Base-by-base conservation (phyloP, 2,113 vertebrate species). In the Pterocles gutturalis region DNA sequence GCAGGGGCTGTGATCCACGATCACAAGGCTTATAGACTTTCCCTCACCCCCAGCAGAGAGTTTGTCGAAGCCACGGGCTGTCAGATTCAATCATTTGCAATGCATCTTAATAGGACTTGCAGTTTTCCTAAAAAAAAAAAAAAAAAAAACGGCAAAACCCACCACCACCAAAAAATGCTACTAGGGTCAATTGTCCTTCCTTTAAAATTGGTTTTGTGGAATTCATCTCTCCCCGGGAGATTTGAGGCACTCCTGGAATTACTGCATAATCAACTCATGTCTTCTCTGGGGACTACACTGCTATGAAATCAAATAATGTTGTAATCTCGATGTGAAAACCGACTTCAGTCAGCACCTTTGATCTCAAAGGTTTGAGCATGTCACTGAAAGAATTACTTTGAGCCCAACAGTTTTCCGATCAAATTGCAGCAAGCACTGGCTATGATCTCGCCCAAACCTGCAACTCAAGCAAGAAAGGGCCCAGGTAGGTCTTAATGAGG, bases 271-370 rank as follows among this genome's bases (percentile, higher is more conserved):
- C 83, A 80, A 79, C 64, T 81, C 41, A 41, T 64, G 69, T 84
- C 81, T 87, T 94, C 86, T 94, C 90, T 87, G 78, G 90, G 86
- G 94, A 92, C 77, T 84, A 72, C 77, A 65, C 77, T 57, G 18
- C 54, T 71, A 76, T 49, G 57, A 95, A 97, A 95, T 95, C 86
- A 96, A 97, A 91, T 93, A 92, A 89, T 69, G 80, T 70, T 93
- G 83, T 97, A 82, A 96, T 95, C 90, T 90, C 1, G 4, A 64
- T 57, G 80, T 72, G 91, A 95, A 97, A 97, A 94, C 57, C 75
- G 83, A 92, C 89, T 95, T 95, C 86, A 94, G 94, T 84, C 89
- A 87, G 69, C 87, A 87, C 94, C 92, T 96, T 94, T 96, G 90
- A 95, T 95, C 94, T 92, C 80, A 65, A 58, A 82, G 83, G 60